Evolutionary conservation across 2,888 invertebrate species (phyloP), one percentile per base, ranked within the genome.

Genomic region (Abrostola triplasia): DNA sequence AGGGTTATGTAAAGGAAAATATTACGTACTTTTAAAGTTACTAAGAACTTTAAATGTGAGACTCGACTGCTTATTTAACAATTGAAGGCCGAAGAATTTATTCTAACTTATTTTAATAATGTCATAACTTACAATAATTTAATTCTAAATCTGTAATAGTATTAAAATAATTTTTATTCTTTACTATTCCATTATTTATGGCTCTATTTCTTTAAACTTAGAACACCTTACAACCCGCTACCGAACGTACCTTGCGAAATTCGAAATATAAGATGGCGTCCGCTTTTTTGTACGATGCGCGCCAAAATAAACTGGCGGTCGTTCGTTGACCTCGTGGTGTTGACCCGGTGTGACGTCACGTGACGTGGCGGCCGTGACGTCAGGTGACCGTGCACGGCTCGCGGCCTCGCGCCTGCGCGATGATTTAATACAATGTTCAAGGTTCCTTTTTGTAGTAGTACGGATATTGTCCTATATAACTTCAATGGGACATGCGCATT

Each of bases 241-340:
- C 62, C 60, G 70, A 64, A 51, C 53, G 63, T 61, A 67, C 70
- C 70, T 81, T 79, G 83, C 80, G 64, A 80, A 84, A 80, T 83
- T 74, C 74, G 75, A 83, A 82, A 81, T 76, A 79, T 84, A 90
- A 91, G 84, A 90, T 90, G 90, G 90, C 87, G 84, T 67, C 76
- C 52, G 44, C 73, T 81, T 87, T 88, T 88, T 87, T 86, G 80
- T 80, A 68, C 80, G 82, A 83, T 84, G 88, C 88, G 88, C 90
- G 91, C 92, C 91, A 92, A 93, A 93, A 91, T 91, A 90, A 88
- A 88, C 85, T 88, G 87, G 88, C 91, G 93, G 92, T 89, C 93
- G 93, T 93, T 92, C 92, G 90, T 92, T 91, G 90, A 93, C 89
- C 85, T 74, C 77, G 79, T 84, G 88, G 86, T 86, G 87, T 82